A percentile compares a stretch with the other conserved stretches of the same genome.
phyloP scores from a whole-genome alignment of 1,140 invertebrate genomes.

The Solen grandis region DNA sequence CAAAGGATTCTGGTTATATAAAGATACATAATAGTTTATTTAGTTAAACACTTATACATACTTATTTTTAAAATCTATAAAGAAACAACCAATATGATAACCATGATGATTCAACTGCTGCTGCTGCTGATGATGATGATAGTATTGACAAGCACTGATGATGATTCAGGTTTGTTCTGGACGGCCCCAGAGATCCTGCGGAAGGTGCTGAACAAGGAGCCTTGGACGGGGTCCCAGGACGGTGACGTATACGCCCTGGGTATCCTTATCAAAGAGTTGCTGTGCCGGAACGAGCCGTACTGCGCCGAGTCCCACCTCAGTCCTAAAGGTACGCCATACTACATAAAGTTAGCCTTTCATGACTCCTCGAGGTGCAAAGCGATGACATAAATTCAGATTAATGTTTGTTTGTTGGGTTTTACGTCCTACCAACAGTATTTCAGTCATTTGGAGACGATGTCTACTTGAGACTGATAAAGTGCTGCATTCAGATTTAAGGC shows the following conservation, averaged over 20 bases:
- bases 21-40: neutral
- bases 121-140: neutral
- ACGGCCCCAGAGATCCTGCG: slow-evolving; percentile 96
- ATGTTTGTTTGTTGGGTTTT: too few relatives aligned
- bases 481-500: too few relatives aligned
- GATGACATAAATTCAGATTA: too few relatives aligned
- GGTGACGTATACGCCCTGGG: slow-evolving; percentile 98
- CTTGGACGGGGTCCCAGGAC: slow-evolving; percentile 86
- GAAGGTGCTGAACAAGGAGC: slow-evolving; percentile 75
- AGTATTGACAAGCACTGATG: neutral
- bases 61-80: neutral
- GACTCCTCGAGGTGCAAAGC: too few relatives aligned
- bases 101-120: neutral
- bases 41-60: neutral
- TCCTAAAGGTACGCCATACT: slow-evolving; percentile 59
- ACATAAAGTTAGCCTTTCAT: too few relatives aligned
- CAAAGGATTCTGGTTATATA: neutral
- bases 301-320: slow-evolving; percentile 59
- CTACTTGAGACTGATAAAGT: too few relatives aligned
- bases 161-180: slow-evolving; percentile 86
- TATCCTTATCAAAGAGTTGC: slow-evolving; percentile 87
- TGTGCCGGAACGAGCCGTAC: slow-evolving; percentile 68
- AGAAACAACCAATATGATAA: neutral
- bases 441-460: too few relatives aligned
- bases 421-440: too few relatives aligned